Base-by-base conservation (phyloP, 2,888 invertebrate species). In the Tridacna gigas region DNA sequence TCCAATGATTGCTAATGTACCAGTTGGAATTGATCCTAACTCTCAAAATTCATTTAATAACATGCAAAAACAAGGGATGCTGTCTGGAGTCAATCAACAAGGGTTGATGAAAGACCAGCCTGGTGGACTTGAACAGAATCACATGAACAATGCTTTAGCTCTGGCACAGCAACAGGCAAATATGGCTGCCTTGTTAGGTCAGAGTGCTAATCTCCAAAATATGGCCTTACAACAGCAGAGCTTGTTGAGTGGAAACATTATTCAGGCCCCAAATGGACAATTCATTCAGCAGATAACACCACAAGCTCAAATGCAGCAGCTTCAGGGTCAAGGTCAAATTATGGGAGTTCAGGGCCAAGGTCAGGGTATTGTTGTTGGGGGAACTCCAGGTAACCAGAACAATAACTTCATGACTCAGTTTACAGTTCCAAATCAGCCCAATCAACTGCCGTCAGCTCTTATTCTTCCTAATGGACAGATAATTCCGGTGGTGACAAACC, bases 391-490 rank as follows among this genome's bases (percentile, higher is more conserved):
- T 28, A 90, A 88, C 78, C 91, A 91, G 81, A 86, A 77, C 69
- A 89, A 90, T 12, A 90, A 89, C 60, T 76, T 91, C 28, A 78
- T 92, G 76, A 88, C 91, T 22, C 75, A 91, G 48, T 91, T 91
- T 74, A 86, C 89, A n/a, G 79, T 90, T 47, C 90, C 90, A 26
- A 89, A 83, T 80, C 90, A 91, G 76, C 89, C 89, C 28, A 91
- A 89, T 48, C 93, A 94, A 84, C 89, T 94, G 51, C 94, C 95
- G 15, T 93, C 94, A 26, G 95, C 95, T 37, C 89, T 95, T 26
- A 90, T 95, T 15, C 89, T 95, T 77, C 95, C 95, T 13, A 94
- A 94, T 85, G 95, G 95, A 61, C 95, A 95, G 78, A 93, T 95
- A 11, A 93, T 95, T 63, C 95, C 95, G 5, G 95, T 95, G 60